These are phyloP conservation scores for Drosophila helvetica DNA, from an alignment of 2,888 invertebrate species.

Conservation along the genomic window DNA sequence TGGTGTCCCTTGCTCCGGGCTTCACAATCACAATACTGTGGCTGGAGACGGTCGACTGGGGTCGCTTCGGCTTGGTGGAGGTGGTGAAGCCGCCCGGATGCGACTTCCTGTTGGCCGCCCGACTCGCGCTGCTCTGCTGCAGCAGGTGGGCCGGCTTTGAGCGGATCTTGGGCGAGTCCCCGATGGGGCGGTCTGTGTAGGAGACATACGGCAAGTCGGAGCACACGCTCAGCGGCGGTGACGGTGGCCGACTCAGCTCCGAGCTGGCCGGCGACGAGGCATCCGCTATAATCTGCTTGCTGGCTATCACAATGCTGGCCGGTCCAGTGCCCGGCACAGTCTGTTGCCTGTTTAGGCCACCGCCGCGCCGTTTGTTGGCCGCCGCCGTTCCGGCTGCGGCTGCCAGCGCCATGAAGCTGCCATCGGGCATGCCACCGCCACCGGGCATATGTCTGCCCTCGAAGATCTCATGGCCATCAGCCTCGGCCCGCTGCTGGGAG, in stretches of 20 bases:
- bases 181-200: conserved; percentile 95
- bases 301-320: conserved; percentile 70
- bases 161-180: conserved; percentile 93
- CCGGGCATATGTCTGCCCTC: conserved; percentile 58
- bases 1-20: conserved; percentile 87
- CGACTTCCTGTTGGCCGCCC: conserved; percentile 75
- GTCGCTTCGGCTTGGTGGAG: conserved; percentile 82
- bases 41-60: conserved; percentile 84
- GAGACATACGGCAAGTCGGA: conserved; percentile 96
- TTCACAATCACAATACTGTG: conserved; percentile 94
- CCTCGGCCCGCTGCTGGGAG: conserved; percentile 84
- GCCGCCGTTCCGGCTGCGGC: conserved; percentile 65
- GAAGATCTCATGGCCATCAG: conserved; percentile 78
- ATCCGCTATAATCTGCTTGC: conserved; percentile 67
- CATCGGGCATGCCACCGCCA: conserved; percentile 26
- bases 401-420: conserved; percentile 48
- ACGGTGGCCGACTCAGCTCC: conserved; percentile 86
- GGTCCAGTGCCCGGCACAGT: conserved; percentile 40
- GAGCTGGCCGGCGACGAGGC: conserved; percentile 80
- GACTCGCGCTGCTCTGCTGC: conserved; percentile 63
- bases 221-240: conserved; percentile 94
- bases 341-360: conserved; percentile 23
- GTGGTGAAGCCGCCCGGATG: conserved; percentile 77
- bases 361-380: conserved; percentile 67
- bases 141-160: conserved; percentile 84